Conservation (phyloP, 2,888 invertebrate species). For the Drosophila pseudotakahashii region DNA sequence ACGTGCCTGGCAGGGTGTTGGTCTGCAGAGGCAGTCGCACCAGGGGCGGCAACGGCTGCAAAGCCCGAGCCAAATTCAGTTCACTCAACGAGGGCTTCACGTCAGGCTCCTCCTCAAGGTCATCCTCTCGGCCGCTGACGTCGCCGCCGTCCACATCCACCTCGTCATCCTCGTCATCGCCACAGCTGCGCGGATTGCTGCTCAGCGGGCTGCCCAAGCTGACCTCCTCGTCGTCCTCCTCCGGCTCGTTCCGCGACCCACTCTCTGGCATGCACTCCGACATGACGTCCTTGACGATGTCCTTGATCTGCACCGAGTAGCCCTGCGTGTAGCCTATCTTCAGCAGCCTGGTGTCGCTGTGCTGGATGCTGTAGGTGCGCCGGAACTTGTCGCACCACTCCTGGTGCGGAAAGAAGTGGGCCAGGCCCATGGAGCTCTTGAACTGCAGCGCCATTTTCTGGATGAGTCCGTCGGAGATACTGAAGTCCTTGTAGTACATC, state of each 20-base stretch:
- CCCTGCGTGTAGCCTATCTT: slow-evolving; percentile 80
- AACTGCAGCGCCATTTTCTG: slow-evolving; percentile 83
- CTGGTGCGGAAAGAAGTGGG: slow-evolving; percentile 81
- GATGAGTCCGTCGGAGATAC: slow-evolving; percentile 80
- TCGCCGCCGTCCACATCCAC: slow-evolving; percentile 45
- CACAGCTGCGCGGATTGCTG: slow-evolving; percentile 20
- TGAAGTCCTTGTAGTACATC: slow-evolving; percentile 83
- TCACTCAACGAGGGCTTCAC: slow-evolving; percentile 62
- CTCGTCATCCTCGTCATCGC: slow-evolving; percentile 38
- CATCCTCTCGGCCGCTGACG: slow-evolving; percentile 49
- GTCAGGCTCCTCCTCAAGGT: slow-evolving; percentile 49
- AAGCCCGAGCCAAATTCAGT: slow-evolving; percentile 41
- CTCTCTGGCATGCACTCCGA: slow-evolving; percentile 63
- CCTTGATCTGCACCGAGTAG: slow-evolving; percentile 81
- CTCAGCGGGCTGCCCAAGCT: slow-evolving; percentile 32
- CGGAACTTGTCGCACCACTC: slow-evolving; percentile 83
- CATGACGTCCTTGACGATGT: slow-evolving; percentile 79
- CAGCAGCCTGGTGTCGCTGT: slow-evolving; percentile 78
- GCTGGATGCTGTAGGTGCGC: slow-evolving; percentile 71
- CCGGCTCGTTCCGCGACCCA: not conserved
- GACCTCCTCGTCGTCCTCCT: slow-evolving; percentile 38
- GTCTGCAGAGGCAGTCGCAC: slow-evolving; percentile 56
- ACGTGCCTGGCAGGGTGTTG: slow-evolving; percentile 53
- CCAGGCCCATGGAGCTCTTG: slow-evolving; percentile 80
- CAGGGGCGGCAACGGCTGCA: slow-evolving; percentile 55